These are phyloP conservation scores for Elysia crispata DNA, from an alignment of 2,888 invertebrate species.

Conservation along the genomic window DNA sequence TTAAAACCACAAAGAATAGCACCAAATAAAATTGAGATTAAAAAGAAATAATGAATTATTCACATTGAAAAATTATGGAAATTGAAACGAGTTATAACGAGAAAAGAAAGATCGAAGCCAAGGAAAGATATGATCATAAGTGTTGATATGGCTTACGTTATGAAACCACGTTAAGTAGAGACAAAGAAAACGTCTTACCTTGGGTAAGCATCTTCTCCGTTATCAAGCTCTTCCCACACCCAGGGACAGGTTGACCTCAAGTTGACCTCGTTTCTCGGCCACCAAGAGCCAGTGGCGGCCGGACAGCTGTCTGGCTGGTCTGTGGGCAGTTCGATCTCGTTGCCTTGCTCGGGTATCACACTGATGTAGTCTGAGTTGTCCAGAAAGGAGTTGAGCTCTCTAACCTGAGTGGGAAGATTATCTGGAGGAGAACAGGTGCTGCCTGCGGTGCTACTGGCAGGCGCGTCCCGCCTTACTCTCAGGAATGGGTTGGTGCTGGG, in stretches of 20 bases:
- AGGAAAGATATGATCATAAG: no score
- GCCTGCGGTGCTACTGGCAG: no score
- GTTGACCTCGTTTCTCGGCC: neutral
- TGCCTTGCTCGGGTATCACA: neutral
- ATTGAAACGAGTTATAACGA: no score
- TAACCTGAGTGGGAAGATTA: neutral
- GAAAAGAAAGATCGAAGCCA: no score
- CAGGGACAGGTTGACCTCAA: conserved; percentile 2
- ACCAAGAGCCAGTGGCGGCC: neutral
- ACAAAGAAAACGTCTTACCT: neutral
- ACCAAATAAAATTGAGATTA: no score
- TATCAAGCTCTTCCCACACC: neutral
- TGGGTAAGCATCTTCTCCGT: neutral
- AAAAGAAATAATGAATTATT: no score
- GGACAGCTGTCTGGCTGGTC: neutral
- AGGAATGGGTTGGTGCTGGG: no score
- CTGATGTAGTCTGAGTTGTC: neutral
- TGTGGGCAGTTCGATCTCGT: neutral
- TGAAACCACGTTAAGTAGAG: neutral
- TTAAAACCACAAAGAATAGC: no score
- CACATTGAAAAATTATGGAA: no score
- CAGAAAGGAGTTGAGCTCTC: neutral
- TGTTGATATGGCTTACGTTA: no score
- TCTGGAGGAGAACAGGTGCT: neutral
- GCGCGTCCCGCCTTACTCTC: neutral